These are phyloP conservation scores for Fratercula arctica DNA, from an alignment of 2,797 vertebrate genomes.

Conservation along the genomic window DNA sequence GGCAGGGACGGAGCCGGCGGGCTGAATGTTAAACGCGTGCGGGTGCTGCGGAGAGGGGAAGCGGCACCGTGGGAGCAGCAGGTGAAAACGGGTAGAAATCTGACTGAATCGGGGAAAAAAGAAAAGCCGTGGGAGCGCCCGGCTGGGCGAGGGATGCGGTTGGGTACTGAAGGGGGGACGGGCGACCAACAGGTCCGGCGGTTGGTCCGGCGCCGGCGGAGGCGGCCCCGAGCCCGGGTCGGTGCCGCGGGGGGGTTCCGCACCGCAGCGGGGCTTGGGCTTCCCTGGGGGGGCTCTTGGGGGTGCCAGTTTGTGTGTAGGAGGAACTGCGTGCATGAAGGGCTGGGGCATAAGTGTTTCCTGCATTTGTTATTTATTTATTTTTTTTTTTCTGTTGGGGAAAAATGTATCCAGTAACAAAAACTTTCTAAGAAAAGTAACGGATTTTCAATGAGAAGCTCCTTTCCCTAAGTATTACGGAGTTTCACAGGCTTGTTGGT, in stretches of 20 bases:
- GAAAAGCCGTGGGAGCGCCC: neutral
- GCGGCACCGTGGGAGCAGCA: neutral
- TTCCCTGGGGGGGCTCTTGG: neutral
- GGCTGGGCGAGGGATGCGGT: neutral
- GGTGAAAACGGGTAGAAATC: neutral
- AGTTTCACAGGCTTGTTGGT: neutral
- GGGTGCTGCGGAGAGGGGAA: neutral
- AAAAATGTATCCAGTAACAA: neutral
- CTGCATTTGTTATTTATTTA: neutral
- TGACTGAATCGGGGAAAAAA: neutral
- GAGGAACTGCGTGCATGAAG: neutral
- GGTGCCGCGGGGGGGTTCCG: neutral
- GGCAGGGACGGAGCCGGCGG: neutral
- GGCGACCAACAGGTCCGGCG: conserved; percentile 34
- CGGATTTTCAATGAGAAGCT: neutral
- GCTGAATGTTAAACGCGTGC: neutral
- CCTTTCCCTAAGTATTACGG: neutral
- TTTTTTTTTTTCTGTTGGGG: neutral
- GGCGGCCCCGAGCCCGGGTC: rapidly evolving
- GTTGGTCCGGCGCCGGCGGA: neutral
- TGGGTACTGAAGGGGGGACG: neutral
- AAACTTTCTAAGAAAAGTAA: conserved; percentile 15
- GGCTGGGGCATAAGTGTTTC: neutral
- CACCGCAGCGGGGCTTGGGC: neutral
- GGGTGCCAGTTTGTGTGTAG: conserved; percentile 24